Conservation (phyloP, 2,888 invertebrate species). For the Rosalia funebris region DNA sequence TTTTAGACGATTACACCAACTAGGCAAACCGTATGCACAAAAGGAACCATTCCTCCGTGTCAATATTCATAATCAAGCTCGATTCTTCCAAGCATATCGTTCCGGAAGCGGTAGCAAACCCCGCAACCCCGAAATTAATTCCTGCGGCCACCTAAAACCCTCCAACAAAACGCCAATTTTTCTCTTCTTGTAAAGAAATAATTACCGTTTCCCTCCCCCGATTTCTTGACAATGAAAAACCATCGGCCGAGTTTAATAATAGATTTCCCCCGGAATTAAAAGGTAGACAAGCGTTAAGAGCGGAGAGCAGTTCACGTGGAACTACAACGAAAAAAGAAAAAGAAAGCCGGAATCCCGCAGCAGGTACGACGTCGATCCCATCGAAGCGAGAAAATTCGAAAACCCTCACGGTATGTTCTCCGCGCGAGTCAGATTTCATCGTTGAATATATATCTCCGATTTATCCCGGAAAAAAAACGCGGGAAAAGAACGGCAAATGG, state of each 20-base stretch:
- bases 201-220: neutral
- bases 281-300: constrained; percentile 46
- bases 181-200: constrained; percentile 4
- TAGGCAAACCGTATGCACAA: too few relatives aligned
- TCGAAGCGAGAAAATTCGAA: constrained; percentile 29
- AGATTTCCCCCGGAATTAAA: constrained; percentile 39
- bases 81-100: too few relatives aligned
- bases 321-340: neutral
- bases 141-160: too few relatives aligned
- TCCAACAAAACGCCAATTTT: too few relatives aligned
- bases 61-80: too few relatives aligned
- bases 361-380: constrained; percentile 7
- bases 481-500: constrained; percentile 11
- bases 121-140: too few relatives aligned
- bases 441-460: constrained; percentile 22
- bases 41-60: too few relatives aligned
- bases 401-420: constrained; percentile 24
- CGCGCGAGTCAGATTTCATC: constrained; percentile 24
- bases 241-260: constrained; percentile 9
- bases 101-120: too few relatives aligned
- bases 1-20: too few relatives aligned
- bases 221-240: constrained; percentile 1
- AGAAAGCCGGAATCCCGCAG: too few relatives aligned
- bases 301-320: neutral
- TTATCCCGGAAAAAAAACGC: constrained; percentile 9